Conservation (phyloP, 2,113 vertebrate species). For the Enhydra lutris region DNA sequence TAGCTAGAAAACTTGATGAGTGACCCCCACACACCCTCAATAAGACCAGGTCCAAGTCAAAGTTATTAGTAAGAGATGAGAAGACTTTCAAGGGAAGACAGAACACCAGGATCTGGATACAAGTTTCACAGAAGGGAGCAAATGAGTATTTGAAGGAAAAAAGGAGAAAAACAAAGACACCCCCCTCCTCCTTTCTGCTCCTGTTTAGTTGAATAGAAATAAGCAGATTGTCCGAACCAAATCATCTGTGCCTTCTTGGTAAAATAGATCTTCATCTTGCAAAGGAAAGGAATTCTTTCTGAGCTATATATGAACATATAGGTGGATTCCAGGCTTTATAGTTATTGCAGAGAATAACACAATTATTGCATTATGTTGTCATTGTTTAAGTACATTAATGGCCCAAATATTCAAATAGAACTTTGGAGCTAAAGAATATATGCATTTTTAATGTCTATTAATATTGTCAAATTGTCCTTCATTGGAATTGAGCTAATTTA, state of each 20-base stretch:
- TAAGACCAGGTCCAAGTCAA: neutral
- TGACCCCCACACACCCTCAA: neutral
- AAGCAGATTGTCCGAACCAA: neutral
- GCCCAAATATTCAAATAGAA: neutral
- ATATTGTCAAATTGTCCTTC: neutral
- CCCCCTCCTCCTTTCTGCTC: rapidly evolving
- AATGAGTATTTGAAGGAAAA: neutral
- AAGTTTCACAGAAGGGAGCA: neutral
- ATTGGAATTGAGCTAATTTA: neutral
- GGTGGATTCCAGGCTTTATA: neutral
- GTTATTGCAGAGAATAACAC: neutral
- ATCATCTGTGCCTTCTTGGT: neutral
- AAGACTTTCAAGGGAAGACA: neutral
- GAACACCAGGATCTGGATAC: neutral
- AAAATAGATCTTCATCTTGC: neutral
- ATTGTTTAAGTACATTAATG: neutral
- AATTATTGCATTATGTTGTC: neutral
- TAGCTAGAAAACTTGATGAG: neutral
- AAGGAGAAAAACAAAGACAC: neutral
- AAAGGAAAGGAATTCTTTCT: neutral
- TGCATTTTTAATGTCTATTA: neutral
- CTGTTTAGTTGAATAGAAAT: neutral
- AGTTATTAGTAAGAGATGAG: neutral
- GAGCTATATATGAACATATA: neutral
- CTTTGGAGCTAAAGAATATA: neutral